Evolutionary conservation across 1,140 invertebrate genomes (phyloP), one percentile per base, ranked within the genome.

Genomic region (Lucilia sericata): DNA sequence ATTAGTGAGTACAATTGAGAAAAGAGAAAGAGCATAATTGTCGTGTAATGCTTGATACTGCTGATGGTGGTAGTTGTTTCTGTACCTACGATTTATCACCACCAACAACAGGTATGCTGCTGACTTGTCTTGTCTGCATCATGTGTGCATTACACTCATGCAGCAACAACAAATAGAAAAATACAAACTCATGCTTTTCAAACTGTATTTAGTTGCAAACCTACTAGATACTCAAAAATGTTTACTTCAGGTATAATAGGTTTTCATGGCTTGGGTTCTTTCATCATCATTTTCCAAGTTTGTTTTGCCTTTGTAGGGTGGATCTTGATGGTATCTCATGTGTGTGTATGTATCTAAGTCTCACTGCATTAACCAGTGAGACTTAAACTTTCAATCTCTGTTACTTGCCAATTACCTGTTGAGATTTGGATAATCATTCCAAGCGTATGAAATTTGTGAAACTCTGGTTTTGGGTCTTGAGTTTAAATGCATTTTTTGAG

Each of bases 51-150:
- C 2, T 78, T 12, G n/a, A n/a, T 42, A 3, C 25, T 30, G 25
- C 25, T 42, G 42, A 34, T 78, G 30, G 75, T 47, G 36, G 65
- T 70, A 21, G 19, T 70, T 19, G 65, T 70, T n/a, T 51, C 9
- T 47, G 17, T 30, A 30, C 25, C 25, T 1, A 47, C 42, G 42
- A 42, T 42, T 42, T 42, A 47, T 80, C 19, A 80, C 75, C 42
- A 78, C 75, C 34, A 78, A 49, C 76, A 80, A 80, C 76, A 80
- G 76, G 76, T 80, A 80, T 51, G 42, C 75, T 78, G 34, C 75
- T 17, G 13, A 42, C 34, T 78, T n/a, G 34, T 42, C n/a, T 30
- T 78, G 14, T n/a, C 13, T 60, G 42, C 42, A 60, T 12, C 55
- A n/a, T 60, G 7, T n/a, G 0, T 60, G 55, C 55, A 60, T 60